These are phyloP conservation scores for Alectoris magna DNA, from an alignment of 2,797 vertebrate species.

Conservation along the genomic window DNA sequence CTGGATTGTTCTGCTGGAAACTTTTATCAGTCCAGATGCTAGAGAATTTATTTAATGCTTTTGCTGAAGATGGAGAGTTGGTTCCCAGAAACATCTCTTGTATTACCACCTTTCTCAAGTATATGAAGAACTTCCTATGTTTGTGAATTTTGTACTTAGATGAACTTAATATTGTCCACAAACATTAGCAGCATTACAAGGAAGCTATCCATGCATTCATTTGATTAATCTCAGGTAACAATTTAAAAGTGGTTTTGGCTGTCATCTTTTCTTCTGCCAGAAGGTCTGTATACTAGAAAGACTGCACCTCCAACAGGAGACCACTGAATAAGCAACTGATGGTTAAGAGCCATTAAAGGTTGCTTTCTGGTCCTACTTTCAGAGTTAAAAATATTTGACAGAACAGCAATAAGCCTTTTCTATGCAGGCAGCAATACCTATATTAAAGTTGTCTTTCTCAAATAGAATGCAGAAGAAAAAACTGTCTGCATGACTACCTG, in stretches of 20 bases:
- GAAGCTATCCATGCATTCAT: background rate
- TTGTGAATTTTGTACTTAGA: background rate
- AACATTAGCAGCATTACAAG: background rate
- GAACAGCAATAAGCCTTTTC: background rate
- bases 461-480: background rate
- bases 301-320: background rate
- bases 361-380: background rate
- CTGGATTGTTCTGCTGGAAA: background rate
- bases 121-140: background rate
- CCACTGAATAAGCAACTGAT: background rate
- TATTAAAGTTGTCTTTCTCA: background rate
- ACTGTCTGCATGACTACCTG: background rate
- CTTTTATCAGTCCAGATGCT: background rate
- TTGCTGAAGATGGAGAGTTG: background rate
- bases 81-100: background rate
- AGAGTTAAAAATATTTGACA: background rate
- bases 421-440: background rate
- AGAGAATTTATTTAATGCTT: background rate
- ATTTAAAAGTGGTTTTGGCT: background rate
- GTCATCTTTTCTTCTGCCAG: background rate
- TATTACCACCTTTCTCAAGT: background rate
- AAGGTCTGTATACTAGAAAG: background rate
- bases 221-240: background rate
- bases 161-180: background rate
- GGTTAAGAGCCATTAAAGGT: background rate